These are phyloP conservation scores for Ochotona curzoniae DNA, from an alignment of 2,113 vertebrate species.

Conservation along the genomic window DNA sequence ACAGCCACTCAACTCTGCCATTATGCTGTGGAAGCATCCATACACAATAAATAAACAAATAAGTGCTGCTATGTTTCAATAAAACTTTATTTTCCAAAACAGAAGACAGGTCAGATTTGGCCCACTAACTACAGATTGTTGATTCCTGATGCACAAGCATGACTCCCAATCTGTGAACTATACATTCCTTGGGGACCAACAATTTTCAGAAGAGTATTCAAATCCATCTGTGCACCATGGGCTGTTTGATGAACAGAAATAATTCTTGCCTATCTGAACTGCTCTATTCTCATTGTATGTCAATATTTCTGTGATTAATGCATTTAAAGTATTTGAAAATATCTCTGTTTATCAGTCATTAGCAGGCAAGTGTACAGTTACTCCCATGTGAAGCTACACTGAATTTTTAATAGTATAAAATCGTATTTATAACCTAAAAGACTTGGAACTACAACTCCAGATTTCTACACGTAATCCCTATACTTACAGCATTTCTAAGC, in stretches of 20 bases:
- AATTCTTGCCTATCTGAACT: neutral
- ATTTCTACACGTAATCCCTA: neutral
- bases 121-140: neutral
- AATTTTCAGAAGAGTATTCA: constrained; percentile 18
- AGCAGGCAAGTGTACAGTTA: neutral
- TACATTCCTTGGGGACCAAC: neutral
- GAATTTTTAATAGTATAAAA: neutral
- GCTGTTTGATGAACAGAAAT: neutral
- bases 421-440: neutral
- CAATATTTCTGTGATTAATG: neutral
- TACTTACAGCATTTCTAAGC: neutral
- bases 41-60: constrained; percentile 45
- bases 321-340: constrained; percentile 4
- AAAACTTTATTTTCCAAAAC: constrained; percentile 73
- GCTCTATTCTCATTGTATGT: neutral
- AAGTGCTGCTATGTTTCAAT: constrained; percentile 43
- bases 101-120: neutral
- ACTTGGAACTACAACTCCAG: neutral
- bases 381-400: neutral
- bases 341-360: neutral
- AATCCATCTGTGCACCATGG: neutral
- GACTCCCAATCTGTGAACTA: neutral
- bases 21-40: neutral
- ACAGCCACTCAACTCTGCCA: constrained; percentile 26
- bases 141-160: neutral